Percentiles rank a stretch among this genome's conserved stretches.
Conservation (phyloP, 2,888 invertebrate genomes). For the Machimus rusticus region DNA sequence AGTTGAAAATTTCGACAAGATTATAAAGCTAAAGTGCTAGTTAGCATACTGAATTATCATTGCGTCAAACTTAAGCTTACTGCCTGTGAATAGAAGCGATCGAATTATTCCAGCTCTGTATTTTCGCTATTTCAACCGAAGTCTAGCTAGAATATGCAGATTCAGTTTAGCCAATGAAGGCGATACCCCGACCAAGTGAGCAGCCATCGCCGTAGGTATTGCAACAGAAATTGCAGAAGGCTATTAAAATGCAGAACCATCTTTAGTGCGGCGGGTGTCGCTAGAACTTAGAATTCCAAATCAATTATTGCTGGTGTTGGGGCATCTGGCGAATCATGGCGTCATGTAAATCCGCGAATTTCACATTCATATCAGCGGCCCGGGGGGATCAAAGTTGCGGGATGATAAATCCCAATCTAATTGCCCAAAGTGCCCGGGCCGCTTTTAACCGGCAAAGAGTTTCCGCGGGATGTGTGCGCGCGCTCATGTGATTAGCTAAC, state of each 20-base stretch:
- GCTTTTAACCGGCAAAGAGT: not conserved
- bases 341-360: not conserved
- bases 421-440: not conserved
- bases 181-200: too few relatives aligned
- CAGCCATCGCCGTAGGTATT: not conserved
- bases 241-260: not conserved
- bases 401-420: not conserved
- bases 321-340: not conserved
- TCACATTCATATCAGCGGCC: not conserved
- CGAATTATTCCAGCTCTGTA: too few relatives aligned
- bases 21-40: too few relatives aligned
- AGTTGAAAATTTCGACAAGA: too few relatives aligned
- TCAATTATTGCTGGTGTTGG: not conserved
- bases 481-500: not conserved
- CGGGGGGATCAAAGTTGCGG: not conserved
- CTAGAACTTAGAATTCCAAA: not conserved
- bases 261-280: not conserved
- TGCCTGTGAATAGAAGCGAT: too few relatives aligned
- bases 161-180: not conserved
- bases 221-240: not conserved
- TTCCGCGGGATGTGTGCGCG: not conserved
- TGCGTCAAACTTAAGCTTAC: too few relatives aligned
- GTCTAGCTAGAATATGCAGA: too few relatives aligned
- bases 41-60: too few relatives aligned
- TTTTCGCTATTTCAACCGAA: too few relatives aligned